These are phyloP conservation scores for Heteromormyrus szaboi DNA, from an alignment of 2,797 vertebrate genomes.

Conservation along the genomic window DNA sequence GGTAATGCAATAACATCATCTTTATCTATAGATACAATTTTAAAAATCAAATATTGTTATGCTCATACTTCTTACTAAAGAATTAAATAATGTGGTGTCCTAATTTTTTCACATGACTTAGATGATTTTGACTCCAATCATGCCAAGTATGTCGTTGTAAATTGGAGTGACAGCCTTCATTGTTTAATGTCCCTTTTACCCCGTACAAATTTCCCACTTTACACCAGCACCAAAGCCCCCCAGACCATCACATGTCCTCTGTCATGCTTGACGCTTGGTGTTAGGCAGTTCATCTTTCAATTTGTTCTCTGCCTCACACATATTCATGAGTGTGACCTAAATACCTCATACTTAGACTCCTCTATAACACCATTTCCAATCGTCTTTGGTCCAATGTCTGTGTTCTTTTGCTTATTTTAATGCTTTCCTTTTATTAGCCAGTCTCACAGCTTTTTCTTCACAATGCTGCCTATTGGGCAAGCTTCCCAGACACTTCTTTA, in stretches of 20 bases:
- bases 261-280: not conserved
- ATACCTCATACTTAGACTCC: not conserved
- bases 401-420: not conserved
- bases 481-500: not conserved
- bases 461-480: not conserved
- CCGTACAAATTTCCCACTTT: not conserved
- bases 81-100: not conserved
- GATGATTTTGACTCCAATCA: not conserved
- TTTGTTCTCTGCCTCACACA: not conserved
- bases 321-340: not conserved
- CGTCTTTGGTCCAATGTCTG: not conserved
- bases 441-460: not conserved
- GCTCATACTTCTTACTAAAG: not conserved
- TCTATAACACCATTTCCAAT: not conserved
- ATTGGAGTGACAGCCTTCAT: not conserved
- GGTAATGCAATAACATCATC: not conserved
- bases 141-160: not conserved
- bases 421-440: not conserved
- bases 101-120: not conserved
- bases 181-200: not conserved
- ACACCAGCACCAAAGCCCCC: not conserved
- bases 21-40: not conserved
- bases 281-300: not conserved
- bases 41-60: not conserved
- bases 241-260: not conserved